Evolutionary conservation across 2,888 invertebrate species (phyloP).

Genomic region (Eristalis arbustorum): DNA sequence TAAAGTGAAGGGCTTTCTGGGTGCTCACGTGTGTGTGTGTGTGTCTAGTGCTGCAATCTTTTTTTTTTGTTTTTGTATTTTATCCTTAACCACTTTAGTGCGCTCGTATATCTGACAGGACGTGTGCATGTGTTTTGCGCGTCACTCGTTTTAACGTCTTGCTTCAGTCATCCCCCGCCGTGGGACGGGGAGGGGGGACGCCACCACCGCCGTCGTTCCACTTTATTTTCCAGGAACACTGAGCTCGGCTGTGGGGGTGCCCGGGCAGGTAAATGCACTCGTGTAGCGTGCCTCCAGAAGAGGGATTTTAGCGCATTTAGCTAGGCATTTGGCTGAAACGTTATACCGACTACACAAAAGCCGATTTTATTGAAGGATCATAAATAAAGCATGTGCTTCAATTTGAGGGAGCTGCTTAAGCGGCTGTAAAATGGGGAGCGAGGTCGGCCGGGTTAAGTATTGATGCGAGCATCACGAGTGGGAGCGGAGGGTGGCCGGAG

Average conservation of each 20-base stretch:
- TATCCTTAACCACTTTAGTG: slow-evolving; percentile 67
- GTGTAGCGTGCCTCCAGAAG: slow-evolving; percentile 31
- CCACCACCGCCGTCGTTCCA: neutral
- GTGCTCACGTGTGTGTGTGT: neutral
- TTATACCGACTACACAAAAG: slow-evolving; percentile 33
- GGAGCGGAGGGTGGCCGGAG: slow-evolving; percentile 5
- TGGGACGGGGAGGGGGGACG: neutral
- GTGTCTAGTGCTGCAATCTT: slow-evolving; percentile 57
- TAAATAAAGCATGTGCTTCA: slow-evolving; percentile 70
- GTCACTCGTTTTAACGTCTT: slow-evolving; percentile 66
- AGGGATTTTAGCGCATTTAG: slow-evolving; percentile 54
- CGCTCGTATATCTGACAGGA: slow-evolving; percentile 62
- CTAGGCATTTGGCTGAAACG: slow-evolving; percentile 64
- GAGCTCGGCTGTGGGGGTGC: neutral
- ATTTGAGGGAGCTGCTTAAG: slow-evolving; percentile 68
- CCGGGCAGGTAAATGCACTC: slow-evolving; percentile 44
- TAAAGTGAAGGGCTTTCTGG: neutral
- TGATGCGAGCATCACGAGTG: slow-evolving; percentile 31
- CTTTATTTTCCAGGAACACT: neutral
- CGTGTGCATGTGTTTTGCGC: slow-evolving; percentile 51
- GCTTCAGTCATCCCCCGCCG: slow-evolving; percentile 6
- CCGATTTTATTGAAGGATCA: slow-evolving; percentile 68
- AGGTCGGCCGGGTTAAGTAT: slow-evolving; percentile 47
- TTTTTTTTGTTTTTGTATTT: neutral
- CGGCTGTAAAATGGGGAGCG: slow-evolving; percentile 58